phyloP scores from a whole-genome alignment of 2,797 vertebrate species.

The Thaleichthys pacificus region DNA sequence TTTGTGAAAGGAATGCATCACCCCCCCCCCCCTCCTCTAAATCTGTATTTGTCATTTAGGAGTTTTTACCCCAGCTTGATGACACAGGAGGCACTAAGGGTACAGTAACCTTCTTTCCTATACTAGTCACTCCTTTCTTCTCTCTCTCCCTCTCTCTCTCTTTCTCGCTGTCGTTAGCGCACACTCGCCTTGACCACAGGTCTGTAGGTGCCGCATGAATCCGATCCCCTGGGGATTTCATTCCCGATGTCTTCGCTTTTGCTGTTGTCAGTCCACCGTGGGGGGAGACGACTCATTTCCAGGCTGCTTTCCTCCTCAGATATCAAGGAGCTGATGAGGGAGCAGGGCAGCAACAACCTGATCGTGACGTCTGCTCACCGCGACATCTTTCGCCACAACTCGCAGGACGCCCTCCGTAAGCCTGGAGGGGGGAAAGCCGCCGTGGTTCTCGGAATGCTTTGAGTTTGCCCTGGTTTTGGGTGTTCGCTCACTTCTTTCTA shows the following conservation, averaged over 20 bases:
- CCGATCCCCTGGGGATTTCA: not conserved
- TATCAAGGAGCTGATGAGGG: slow-evolving; percentile 82
- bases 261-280: too few relatives aligned
- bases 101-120: slow-evolving; percentile 47
- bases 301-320: slow-evolving; percentile 59
- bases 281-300: not conserved
- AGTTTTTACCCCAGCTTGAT: slow-evolving; percentile 85
- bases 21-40: too few relatives aligned
- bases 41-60: slow-evolving; percentile 63
- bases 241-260: not conserved
- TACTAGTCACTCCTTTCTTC: not conserved
- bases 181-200: too few relatives aligned
- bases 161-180: not conserved
- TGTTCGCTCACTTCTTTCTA: too few relatives aligned
- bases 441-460: not conserved
- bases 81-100: slow-evolving; percentile 79
- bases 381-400: slow-evolving; percentile 79
- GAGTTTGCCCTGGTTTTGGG: too few relatives aligned
- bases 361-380: slow-evolving; percentile 83
- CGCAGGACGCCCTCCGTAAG: slow-evolving; percentile 81
- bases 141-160: too few relatives aligned
- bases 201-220: not conserved
- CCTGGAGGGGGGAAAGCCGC: slow-evolving; percentile 11
- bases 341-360: slow-evolving; percentile 83
- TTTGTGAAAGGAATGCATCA: not conserved